phyloP scores from a whole-genome alignment of 1,140 invertebrate species.

The Hyposmocoma kahamanoa region DNA sequence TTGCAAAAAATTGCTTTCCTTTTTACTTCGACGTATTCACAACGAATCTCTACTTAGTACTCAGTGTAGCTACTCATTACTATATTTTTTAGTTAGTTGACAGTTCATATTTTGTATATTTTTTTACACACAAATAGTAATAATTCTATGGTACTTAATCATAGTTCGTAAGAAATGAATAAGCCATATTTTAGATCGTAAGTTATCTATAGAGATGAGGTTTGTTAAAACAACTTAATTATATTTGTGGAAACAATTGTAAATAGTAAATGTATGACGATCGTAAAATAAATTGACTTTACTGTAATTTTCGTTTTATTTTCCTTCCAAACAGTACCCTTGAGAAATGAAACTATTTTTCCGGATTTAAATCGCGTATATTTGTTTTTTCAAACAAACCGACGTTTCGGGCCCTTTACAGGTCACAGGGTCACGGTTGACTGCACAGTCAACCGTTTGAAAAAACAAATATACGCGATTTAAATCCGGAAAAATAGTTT shows the following conservation, averaged over 20 bases:
- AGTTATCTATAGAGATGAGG: background rate
- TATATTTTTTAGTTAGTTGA: constrained; percentile 6
- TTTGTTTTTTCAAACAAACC: too few relatives aligned
- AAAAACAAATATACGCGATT: too few relatives aligned
- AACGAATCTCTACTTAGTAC: too few relatives aligned
- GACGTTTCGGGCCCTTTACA: too few relatives aligned
- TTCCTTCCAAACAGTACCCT: too few relatives aligned
- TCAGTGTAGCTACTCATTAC: constrained; percentile 4
- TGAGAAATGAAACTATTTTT: too few relatives aligned
- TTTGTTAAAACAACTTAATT: background rate
- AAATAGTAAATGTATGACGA: constrained; percentile 1
- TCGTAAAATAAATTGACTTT: constrained; percentile 5
- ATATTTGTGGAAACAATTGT: constrained; percentile 3
- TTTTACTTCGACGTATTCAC: too few relatives aligned
- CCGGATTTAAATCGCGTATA: too few relatives aligned
- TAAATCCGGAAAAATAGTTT: too few relatives aligned
- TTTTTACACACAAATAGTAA: constrained; percentile 8
- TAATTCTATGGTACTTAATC: constrained; percentile 11
- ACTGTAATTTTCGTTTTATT: background rate
- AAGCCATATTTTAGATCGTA: constrained; percentile 13
- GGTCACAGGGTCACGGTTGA: too few relatives aligned
- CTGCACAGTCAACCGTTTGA: too few relatives aligned
- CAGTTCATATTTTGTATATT: constrained; percentile 13
- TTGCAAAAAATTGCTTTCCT: too few relatives aligned
- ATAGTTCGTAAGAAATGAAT: constrained; percentile 9